phyloP scores from a whole-genome alignment of 2,113 vertebrate species.

The Zootoca vivipara region DNA sequence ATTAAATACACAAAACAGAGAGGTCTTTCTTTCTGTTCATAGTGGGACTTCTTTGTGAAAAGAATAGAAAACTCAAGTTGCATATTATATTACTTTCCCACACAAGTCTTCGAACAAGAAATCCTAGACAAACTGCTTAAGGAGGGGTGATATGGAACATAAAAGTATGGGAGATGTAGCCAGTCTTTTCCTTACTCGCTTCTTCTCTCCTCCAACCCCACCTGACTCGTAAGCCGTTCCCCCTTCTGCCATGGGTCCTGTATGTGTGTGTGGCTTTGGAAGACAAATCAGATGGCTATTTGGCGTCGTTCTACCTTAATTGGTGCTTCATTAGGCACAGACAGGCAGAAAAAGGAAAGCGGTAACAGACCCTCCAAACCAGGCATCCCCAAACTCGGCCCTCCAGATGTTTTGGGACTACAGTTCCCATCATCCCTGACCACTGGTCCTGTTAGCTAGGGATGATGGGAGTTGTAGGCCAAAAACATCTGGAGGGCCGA shows the following conservation, averaged over 20 bases:
- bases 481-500: no score
- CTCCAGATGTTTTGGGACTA: no score
- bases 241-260: neutral
- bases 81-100: neutral
- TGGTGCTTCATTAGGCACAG: neutral
- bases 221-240: neutral
- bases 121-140: neutral
- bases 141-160: neutral
- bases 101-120: neutral
- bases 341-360: neutral
- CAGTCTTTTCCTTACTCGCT: neutral
- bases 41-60: neutral
- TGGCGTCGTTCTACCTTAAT: neutral
- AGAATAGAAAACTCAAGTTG: conserved; percentile 8
- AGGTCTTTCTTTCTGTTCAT: neutral
- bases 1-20: neutral
- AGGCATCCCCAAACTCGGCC: no score
- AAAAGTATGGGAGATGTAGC: neutral
- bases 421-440: no score
- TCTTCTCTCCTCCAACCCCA: neutral
- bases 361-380: no score
- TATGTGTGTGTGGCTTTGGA: neutral
- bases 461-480: no score
- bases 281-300: neutral
- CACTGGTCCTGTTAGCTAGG: no score